Evolutionary conservation across 2,113 vertebrate species (phyloP), one percentile per base, ranked within the genome.

Genomic region (Procavia capensis): DNA sequence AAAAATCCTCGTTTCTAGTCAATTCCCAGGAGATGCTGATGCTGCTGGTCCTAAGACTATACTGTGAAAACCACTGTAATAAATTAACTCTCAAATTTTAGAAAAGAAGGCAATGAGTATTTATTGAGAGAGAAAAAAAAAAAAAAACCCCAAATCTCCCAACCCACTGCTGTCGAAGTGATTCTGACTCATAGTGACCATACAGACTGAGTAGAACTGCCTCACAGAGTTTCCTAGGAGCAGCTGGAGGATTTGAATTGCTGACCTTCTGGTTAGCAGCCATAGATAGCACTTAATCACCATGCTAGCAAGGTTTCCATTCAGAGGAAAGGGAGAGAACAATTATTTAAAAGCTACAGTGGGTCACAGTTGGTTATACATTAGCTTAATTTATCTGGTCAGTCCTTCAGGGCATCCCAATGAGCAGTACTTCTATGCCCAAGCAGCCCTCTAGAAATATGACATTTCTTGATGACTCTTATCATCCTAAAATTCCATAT

Each of bases 401-500:
- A 63, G n/a, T 81, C 47, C 93, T 75, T 27, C 31, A 34, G 6
- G 43, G 57, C 31, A 63, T 64, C 76, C 39, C 47, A 45, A 11
- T 34, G 76, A 94, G 17, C 68, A 63, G 16, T 1, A 41, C 41
- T 76, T 85, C 83, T 39, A 63, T 25, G 43, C 36, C 54, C 10
- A 36, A 36, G 24, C 11, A 54, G 27, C 25, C 57, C 43, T 76
- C 59, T 47, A 63, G 29, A 84, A 88, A 66, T 22, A 47, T 24
- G 34, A 63, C 45, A 82, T 64, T 68, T 68, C 93, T 64, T n/a
- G 61, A 91, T 8, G 43, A 92, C 41, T 82, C 3, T 54, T 43
- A 63, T 63, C 79, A 78, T 41, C 88, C 94, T 14, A 29, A 41
- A 94, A 88, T 88, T 47, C n/a, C 83, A 85, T 31, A 36, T n/a